Evolutionary conservation across 2,888 invertebrate species (phyloP), one percentile per base, ranked within the genome.

Genomic region (Meteorus colon): DNA sequence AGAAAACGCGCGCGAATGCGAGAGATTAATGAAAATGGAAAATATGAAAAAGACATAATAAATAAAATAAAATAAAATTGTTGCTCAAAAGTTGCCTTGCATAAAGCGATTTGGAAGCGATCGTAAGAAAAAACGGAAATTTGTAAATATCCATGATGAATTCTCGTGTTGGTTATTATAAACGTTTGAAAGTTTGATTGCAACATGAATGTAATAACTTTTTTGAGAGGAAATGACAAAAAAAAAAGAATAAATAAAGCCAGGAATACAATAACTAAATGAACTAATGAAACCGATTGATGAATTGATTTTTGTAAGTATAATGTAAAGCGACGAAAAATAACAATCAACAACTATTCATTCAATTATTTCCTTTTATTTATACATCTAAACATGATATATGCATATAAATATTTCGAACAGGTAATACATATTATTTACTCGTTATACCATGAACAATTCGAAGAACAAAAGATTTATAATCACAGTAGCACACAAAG

Each of bases 21-120:
- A 79, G 80, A 79, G 48, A 48, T 31, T 31, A 51, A 51, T 19
- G 48, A 41, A 12, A 78, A 79, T 79, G 77, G 60, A 79, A 79
- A 80, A 81, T 77, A 73, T 31, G 72, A 77, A 76, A 80, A 74
- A 75, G 59, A 76, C 66, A 69, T 67, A 78, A 74, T 66, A 73
- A 72, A 74, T 75, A 73, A 73, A 67, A 70, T 66, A 69, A 73
- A 81, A 73, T 81, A 79, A 80, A 84, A 84, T 83, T 83, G 84
- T 86, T 87, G 87, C 88, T 88, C 86, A 88, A 86, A 84, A 84
- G 84, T 86, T 86, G 85, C 85, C 86, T 86, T 86, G 86, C 84
- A 84, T 81, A 83, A 84, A 79, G 80, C 81, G 81, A 81, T 80
- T 81, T 79, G 79, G 80, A 81, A 81, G 80, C 76, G 79, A 81